Base-by-base conservation (phyloP, 2,113 vertebrate species). In the Cyanistes caeruleus region DNA sequence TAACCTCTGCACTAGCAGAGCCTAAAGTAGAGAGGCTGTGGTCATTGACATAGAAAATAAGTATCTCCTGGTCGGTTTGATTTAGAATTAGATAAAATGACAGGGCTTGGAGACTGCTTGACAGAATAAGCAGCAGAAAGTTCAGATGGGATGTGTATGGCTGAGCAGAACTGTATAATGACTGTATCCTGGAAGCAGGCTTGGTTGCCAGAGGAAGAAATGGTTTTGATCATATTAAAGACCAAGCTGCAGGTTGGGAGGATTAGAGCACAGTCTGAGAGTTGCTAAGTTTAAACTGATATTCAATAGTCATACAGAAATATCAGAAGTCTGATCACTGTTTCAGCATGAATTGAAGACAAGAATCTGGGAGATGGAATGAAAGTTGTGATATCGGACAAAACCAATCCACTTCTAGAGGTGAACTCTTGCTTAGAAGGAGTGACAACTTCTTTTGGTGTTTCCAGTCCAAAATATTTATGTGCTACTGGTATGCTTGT, bases 391-490 rank as follows among this genome's bases (percentile, higher is more conserved):
- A 52, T 92, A 89, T 95, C 63, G 92, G 48, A 31, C 43, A 87
- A 86, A 89, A 85, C 35, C 41, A 43, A 15, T 43, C 27, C 27
- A 82, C 6, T 58, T 90, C n/a, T 68, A 41, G 28, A 65, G 27
- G 6, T 58, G 62, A 82, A 51, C 31, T 9, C 13, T 46, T 63
- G 41, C 58, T 78, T 60, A 82, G 39, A 64, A 76, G n/a, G 28
- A 72, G 20, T 75, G 31, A 82, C 33, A 68, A 43, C 19, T 84
- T 76, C 21, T 62, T 85, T 30, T 58, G 30, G 8, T 76, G 44
- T 48, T 89, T 75, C n/a, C 67, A 64, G 24, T 46, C 51, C 37
- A 58, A 80, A 96, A 90, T 79, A 87, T 90, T 93, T 92, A 73
- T 43, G 31, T 13, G 3, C 35, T 84, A 19, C 35, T 78, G 81